Evolutionary conservation across 2,888 invertebrate species (phyloP).

Genomic region (Zaprionus bogoriensis): DNA sequence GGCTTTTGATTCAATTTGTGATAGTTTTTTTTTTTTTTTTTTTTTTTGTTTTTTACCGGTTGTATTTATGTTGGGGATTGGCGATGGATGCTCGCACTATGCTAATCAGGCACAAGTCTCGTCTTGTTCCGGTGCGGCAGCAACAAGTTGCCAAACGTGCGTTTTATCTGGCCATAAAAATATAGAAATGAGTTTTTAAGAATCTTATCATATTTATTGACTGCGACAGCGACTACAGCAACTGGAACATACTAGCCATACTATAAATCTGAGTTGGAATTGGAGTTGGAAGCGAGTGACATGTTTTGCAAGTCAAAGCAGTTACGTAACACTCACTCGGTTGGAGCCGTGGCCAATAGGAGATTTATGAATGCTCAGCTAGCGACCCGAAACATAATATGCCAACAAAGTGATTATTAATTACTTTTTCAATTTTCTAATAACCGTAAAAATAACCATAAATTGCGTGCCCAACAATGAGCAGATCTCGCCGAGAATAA

Average conservation of each 20-base stretch:
- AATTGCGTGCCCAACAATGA: slow-evolving; percentile 28
- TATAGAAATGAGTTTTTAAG: slow-evolving; percentile 39
- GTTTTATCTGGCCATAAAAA: slow-evolving; percentile 47
- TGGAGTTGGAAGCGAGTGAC: slow-evolving; percentile 37
- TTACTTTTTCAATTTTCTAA: slow-evolving; percentile 66
- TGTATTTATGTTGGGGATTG: slow-evolving; percentile 24
- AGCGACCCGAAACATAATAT: slow-evolving; percentile 53
- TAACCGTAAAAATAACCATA: slow-evolving; percentile 63
- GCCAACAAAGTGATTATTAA: slow-evolving; percentile 63
- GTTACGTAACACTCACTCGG: slow-evolving; percentile 46
- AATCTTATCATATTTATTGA: slow-evolving; percentile 37
- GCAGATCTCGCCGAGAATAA: slow-evolving; percentile 1
- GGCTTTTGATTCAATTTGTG: slow-evolving; percentile 55
- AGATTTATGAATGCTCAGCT: slow-evolving; percentile 47
- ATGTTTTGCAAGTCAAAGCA: slow-evolving; percentile 43
- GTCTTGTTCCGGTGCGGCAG: slow-evolving; percentile 58
- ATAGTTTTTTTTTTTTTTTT: slow-evolving; percentile 23
- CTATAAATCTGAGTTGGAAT: slow-evolving; percentile 45
- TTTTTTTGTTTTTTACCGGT: slow-evolving; percentile 24
- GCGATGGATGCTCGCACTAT: slow-evolving; percentile 32
- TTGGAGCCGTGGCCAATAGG: slow-evolving; percentile 42
- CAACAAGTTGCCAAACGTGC: slow-evolving; percentile 45
- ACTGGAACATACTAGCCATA: no score
- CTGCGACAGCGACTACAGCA: not conserved
- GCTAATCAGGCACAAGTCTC: slow-evolving; percentile 53